Conservation (phyloP, 2,888 invertebrate species). For the Apoda limacodes region DNA sequence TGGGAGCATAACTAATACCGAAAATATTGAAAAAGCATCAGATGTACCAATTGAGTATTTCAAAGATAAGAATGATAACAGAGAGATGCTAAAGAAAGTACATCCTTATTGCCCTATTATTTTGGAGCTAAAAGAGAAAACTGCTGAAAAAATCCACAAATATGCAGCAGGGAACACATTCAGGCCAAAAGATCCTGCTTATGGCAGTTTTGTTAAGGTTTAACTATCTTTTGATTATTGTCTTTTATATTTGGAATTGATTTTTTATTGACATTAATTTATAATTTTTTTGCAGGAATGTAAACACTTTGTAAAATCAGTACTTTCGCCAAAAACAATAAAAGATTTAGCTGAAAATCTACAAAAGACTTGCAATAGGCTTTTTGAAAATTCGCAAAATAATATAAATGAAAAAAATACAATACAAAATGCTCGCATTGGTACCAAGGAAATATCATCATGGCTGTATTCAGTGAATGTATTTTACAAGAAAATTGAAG, state of each 20-base stretch:
- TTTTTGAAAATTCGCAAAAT: conserved; percentile 26
- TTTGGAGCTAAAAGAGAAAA: conserved; percentile 40
- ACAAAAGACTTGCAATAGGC: conserved; percentile 25
- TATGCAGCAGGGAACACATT: conserved; percentile 67
- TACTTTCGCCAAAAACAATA: conserved; percentile 39
- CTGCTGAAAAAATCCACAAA: conserved; percentile 41
- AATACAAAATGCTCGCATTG: conserved; percentile 30
- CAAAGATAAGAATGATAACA: conserved; percentile 24
- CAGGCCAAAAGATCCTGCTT: conserved; percentile 62
- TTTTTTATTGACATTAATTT: conserved; percentile 5
- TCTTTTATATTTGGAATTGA: background rate
- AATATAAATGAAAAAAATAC: conserved; percentile 21
- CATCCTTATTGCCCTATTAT: conserved; percentile 59
- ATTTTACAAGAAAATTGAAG: conserved; percentile 68
- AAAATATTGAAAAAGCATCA: conserved; percentile 34
- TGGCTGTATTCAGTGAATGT: conserved; percentile 67
- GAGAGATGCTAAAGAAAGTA: conserved; percentile 35
- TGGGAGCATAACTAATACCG: conserved; percentile 39
- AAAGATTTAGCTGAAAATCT: conserved; percentile 33
- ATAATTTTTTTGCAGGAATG: conserved; percentile 47
- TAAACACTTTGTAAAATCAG: conserved; percentile 54
- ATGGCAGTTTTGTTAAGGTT: conserved; percentile 63
- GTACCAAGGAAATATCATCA: conserved; percentile 50
- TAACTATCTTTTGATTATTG: no score
- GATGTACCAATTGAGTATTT: conserved; percentile 30